Percentiles rank a stretch among this genome's conserved stretches.
These are phyloP conservation scores for Lagopus leucura DNA, from an alignment of 2,113 vertebrate species.

Conservation along the genomic window DNA sequence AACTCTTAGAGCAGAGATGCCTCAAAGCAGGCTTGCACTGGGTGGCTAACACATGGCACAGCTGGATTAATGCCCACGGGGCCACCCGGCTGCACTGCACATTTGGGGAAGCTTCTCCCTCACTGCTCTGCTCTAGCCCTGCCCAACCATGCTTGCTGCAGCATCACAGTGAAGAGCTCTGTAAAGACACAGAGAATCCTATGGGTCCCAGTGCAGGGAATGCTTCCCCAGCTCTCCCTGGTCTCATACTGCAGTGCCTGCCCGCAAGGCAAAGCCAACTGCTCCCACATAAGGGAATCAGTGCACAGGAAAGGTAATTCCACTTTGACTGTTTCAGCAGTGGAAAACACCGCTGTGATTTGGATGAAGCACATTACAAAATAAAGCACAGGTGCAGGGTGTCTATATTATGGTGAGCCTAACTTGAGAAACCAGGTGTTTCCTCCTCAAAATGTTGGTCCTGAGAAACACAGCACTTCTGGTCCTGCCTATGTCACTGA, in stretches of 20 bases:
- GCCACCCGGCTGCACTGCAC: neutral
- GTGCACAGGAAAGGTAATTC: neutral
- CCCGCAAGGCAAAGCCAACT: fast-evolving
- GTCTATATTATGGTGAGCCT: neutral
- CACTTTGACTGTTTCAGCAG: neutral
- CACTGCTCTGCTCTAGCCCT: neutral
- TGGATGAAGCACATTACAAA: neutral
- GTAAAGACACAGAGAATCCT: neutral
- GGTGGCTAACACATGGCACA: neutral
- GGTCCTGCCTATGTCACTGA: neutral
- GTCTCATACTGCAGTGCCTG: neutral
- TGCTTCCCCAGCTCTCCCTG: neutral
- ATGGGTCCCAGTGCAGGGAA: fast-evolving
- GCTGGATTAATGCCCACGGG: neutral
- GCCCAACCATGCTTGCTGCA: neutral
- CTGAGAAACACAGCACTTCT: fast-evolving
- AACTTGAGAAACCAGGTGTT: neutral
- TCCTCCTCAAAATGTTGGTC: neutral
- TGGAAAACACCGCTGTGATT: neutral
- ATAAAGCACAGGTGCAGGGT: neutral
- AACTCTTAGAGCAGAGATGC: neutral
- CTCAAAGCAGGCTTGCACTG: neutral
- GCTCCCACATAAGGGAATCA: fast-evolving
- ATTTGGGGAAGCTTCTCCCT: neutral
- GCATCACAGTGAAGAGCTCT: neutral